Evolutionary conservation across 2,113 vertebrate genomes (phyloP), one percentile per base, ranked within the genome.

Genomic region (Protomyctophum bolini): DNA sequence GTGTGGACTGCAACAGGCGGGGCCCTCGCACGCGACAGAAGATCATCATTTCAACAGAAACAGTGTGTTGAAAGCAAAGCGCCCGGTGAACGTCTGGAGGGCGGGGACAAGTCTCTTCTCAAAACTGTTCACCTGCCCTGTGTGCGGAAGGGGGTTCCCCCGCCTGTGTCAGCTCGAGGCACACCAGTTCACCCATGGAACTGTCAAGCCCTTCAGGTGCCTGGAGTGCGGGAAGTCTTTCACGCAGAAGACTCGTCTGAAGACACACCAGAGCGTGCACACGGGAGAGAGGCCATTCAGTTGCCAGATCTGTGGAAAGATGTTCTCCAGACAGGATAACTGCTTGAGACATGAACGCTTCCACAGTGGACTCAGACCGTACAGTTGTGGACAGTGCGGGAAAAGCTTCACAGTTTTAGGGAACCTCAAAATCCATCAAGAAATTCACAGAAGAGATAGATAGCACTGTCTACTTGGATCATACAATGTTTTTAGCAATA

Each of bases 231-330:
- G 90, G 5, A 91, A 91, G 33, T 85, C 69, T 1, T 91, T 91
- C 63, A 90, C 88, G 1, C 88, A 90, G 73, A 89, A 89, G 69
- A 85, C 80, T 2, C 81, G 88, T 7, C 72, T 90, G 2, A 86
- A 86, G 29, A 87, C 88, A 2, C 90, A 91, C 76, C 90, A 87
- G 8, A 87, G 90, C 0, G 90, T 90, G 46, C 90, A 91, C 88
- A 91, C 90, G 3, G 90, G 90, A 1, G 90, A 88, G 75, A 77
- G 80, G 52, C 90, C 90, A 0, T 91, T 79, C n/a, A 87, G 90
- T 41, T 91, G 90, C 21, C 75, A 68, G 6, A 81, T 86, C 66
- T 91, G 90, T 7, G 86, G 88, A 15, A 91, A 90, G 73, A 80
- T 63, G 88, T 91, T 91, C 8, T 87, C 88, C 0, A 64, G 88